These are phyloP conservation scores for Jacana jacana DNA, from an alignment of 2,113 vertebrate genomes.

Conservation along the genomic window DNA sequence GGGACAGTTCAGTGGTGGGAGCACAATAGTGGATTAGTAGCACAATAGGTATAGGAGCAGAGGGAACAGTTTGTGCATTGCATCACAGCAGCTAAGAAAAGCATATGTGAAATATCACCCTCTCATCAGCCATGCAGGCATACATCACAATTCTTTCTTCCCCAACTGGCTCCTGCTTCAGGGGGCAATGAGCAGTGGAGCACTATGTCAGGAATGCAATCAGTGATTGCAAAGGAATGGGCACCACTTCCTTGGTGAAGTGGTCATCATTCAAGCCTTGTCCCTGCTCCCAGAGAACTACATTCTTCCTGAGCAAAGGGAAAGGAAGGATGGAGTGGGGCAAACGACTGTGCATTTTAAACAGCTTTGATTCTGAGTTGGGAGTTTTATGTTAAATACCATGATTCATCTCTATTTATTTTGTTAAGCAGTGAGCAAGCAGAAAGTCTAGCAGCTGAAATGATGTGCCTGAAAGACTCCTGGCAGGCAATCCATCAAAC, in stretches of 20 bases:
- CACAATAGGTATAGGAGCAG: background rate
- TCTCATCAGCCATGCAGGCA: background rate
- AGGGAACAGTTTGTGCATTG: background rate
- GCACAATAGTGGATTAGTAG: background rate
- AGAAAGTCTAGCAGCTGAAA: constrained; percentile 71
- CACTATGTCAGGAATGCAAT: background rate
- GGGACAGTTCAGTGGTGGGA: background rate
- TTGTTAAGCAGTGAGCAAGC: constrained; percentile 71
- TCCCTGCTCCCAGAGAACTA: background rate
- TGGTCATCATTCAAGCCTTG: constrained; percentile 19
- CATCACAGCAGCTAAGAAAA: constrained; percentile 27
- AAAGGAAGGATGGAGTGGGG: background rate
- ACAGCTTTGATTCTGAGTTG: constrained; percentile 37
- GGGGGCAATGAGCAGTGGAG: background rate
- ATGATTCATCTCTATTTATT: constrained; percentile 71
- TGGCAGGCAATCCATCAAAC: constrained; percentile 68
- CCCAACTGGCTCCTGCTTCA: background rate
- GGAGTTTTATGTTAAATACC: constrained; percentile 60
- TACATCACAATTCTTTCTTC: background rate
- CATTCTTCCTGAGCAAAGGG: background rate
- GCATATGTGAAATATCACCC: constrained; percentile 12
- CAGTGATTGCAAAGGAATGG: background rate
- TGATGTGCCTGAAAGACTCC: constrained; percentile 66
- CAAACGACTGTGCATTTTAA: constrained; percentile 54
- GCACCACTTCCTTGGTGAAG: background rate